A percentile compares a stretch with the other conserved stretches of the same genome.
These are phyloP conservation scores for Lipotes vexillifer DNA, from an alignment of 2,113 vertebrate species.

Conservation along the genomic window DNA sequence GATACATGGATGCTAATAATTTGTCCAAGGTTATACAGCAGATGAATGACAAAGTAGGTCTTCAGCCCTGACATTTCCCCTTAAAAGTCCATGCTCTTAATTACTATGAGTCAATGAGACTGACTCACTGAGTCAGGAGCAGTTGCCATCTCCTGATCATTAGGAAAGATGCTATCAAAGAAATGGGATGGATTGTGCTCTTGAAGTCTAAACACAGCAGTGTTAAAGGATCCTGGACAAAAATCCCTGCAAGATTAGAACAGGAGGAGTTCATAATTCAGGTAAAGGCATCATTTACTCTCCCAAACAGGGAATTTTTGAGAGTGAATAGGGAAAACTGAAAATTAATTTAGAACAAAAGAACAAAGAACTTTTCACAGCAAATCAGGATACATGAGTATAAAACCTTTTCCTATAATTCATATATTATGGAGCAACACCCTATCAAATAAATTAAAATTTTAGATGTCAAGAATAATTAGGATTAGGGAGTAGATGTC, in stretches of 20 bases:
- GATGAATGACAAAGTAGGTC: neutral
- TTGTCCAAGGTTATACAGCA: neutral
- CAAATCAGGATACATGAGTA: neutral
- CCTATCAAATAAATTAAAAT: neutral
- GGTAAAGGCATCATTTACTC: neutral
- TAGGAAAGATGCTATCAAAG: rapidly evolving
- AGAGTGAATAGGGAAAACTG: neutral
- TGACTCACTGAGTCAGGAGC: neutral
- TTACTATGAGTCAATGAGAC: neutral
- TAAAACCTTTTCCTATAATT: neutral
- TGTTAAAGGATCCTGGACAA: neutral
- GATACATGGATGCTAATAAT: neutral
- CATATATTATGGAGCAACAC: neutral
- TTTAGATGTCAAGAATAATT: neutral
- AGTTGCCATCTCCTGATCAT: rapidly evolving
- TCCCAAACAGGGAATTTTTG: neutral
- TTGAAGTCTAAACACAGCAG: neutral
- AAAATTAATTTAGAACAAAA: neutral
- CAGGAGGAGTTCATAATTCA: neutral
- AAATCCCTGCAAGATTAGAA: neutral
- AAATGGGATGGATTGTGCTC: neutral
- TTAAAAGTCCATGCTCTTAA: neutral
- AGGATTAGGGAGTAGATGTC: neutral
- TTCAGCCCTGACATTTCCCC: neutral
- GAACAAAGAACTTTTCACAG: neutral